Evolutionary conservation across 2,888 invertebrate genomes (phyloP), one percentile per base, ranked within the genome.

Genomic region (Limnephilus marmoratus): DNA sequence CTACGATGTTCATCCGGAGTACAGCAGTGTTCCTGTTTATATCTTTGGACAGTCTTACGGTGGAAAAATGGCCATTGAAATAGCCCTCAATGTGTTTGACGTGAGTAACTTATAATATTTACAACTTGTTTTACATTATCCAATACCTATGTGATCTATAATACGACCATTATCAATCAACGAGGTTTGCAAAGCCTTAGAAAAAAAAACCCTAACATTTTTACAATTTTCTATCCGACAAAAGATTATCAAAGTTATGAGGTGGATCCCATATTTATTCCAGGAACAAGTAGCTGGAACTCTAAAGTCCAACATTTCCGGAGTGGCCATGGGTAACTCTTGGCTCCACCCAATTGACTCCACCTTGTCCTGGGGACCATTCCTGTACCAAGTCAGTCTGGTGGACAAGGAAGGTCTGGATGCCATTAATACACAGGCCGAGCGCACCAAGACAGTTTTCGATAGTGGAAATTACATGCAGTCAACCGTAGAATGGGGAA

Each of bases 31-130:
- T 0, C 98, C 98, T 0, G 96, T 98, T 68, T 99, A 98, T 94
- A 98, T 99, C 93, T 98, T 98, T 94, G 98, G 98, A 37, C 98
- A 99, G 95, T 98, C 98, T 0, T 99, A 99, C 95, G 99, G 99
- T 31, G 99, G 99, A 2, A 99, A 99, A 96, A 99, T 99, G 98
- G 98, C 98, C 0, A 97, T 98, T 0, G 98, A 98, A 94, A 98
- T 99, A 95, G 98, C 97, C 13, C 95, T 96, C 94, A 94, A 95
- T 91, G 96, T 97, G 95, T 94, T 95, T 92, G 95, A 96, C 95
- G 97, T 97, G 94, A 94, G 87, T 87, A 15, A 49, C 45, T 45
- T 12, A 45, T 12, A 45, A 45, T 2, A 2, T 45, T 12, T 41
- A 45, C 2, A 45, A 45, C 9, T 49, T 13, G 9, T 13, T 49